Evolutionary conservation across 2,888 invertebrate genomes (phyloP).

Genomic region (Fissipunctia ypsillon): DNA sequence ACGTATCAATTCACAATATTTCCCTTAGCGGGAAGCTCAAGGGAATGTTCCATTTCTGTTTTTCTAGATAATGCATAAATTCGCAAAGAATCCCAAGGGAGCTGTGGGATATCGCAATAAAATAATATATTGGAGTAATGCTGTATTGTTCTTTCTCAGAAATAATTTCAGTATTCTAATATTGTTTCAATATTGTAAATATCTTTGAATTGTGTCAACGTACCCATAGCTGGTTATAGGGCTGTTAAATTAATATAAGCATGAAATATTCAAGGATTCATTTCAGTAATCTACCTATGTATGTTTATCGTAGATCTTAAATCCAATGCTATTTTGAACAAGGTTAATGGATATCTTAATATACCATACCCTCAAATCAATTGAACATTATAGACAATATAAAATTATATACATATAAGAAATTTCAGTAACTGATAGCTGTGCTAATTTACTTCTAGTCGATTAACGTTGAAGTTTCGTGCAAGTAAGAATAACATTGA

Average conservation of each 20-base stretch:
- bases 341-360: conserved; percentile 17
- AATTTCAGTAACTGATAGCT: conserved; percentile 11
- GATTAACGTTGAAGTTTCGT: neutral
- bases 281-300: conserved; percentile 27
- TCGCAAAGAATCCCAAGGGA: conserved; percentile 33
- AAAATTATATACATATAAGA: neutral
- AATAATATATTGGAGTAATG: conserved; percentile 20
- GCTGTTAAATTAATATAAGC: conserved; percentile 19
- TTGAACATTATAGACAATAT: neutral
- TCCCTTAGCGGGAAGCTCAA: conserved; percentile 21
- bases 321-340: conserved; percentile 1
- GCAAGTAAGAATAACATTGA: neutral
- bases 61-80: conserved; percentile 48
- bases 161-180: conserved; percentile 8
- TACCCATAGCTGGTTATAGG: neutral
- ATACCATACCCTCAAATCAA: neutral
- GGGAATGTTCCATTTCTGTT: conserved; percentile 39
- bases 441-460: conserved; percentile 1
- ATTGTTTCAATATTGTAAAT: conserved; percentile 12
- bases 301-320: conserved; percentile 9
- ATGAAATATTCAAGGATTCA: conserved; percentile 27
- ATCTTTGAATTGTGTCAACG: neutral
- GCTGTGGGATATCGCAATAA: conserved; percentile 43
- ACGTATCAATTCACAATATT: conserved; percentile 51
- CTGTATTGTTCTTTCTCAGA: conserved; percentile 22